phyloP scores from a whole-genome alignment of 2,113 vertebrate species.

The Progne subis region DNA sequence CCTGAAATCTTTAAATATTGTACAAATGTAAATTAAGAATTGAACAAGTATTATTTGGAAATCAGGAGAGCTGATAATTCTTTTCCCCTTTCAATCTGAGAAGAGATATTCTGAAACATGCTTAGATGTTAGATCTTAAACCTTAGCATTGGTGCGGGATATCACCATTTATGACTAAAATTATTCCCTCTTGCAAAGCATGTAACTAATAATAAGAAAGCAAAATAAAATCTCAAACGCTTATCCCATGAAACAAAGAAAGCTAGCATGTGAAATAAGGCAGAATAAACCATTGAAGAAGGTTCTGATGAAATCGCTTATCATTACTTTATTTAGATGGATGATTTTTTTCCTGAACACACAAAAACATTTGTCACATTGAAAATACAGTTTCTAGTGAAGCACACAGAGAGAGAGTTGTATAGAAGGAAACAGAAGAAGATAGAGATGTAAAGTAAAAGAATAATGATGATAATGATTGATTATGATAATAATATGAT shows the following conservation, averaged over 20 bases:
- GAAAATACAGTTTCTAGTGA: neutral
- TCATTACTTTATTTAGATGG: neutral
- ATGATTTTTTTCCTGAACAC: neutral
- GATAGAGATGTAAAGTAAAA: neutral
- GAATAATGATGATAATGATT: neutral
- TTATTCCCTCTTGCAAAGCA: neutral
- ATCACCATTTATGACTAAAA: neutral
- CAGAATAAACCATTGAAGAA: neutral
- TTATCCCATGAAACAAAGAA: neutral
- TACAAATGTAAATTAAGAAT: neutral
- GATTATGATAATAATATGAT: too few relatives aligned
- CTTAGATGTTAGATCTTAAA: neutral
- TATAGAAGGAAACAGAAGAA: neutral
- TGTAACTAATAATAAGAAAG: neutral
- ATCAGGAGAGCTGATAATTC: neutral
- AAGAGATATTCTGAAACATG: neutral
- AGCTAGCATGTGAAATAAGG: neutral
- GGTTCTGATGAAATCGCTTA: neutral
- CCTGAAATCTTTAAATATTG: slow-evolving; percentile 29
- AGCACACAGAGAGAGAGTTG: neutral
- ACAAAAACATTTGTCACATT: neutral
- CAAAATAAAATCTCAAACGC: neutral
- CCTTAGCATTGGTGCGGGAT: neutral
- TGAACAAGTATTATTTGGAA: neutral
- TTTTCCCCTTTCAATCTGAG: neutral